Base-by-base conservation (phyloP, 2,888 invertebrate genomes). In the Biston betularia region DNA sequence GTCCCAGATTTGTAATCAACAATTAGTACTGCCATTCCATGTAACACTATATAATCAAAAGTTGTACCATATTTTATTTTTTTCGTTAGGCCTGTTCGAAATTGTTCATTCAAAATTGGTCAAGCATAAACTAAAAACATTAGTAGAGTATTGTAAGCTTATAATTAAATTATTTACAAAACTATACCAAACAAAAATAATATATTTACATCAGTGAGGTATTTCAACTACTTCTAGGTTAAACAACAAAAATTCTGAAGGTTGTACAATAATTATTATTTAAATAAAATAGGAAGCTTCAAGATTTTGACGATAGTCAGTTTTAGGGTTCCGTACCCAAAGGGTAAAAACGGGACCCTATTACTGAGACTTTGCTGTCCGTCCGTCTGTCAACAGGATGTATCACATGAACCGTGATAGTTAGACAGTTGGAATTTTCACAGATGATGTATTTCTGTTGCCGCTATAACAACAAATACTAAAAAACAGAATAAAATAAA, bases 191-290 rank as follows among this genome's bases (percentile, higher is more conserved):
- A 50, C 49, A 48, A 46, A 34, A 46, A 33, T 24, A 24, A 49
- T 49, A 50, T 69, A 67, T 69, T 60, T 67, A 71, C 69, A 66
- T 48, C 53, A 58, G 50, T 69, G 69, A 71, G 86, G 87, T 87
- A 86, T 79, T 78, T 65, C 42, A 14, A 70, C 68, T 72, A 62
- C 11, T 15, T 49, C 53, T 62, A 62, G 35, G 52, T 66, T 54
- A 62, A 53, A 58, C 14, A 65, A 50, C 42, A 46, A 46, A n/a
- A 54, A 44, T 54, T 60, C 34, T 60, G 60, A 50, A 33, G 59
- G 65, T 50, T 48, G 42, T 3, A 10, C 3, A 33, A 38, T 44
- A 55, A n/a, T n/a, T 57, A 46, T 55, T 3, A 15, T 15, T 46
- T 14, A 9, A 45, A 6, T 11, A 45, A 5, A 6, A 45, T 45